Conservation (phyloP, 2,113 vertebrate genomes). For the Rousettus leschenaultii region DNA sequence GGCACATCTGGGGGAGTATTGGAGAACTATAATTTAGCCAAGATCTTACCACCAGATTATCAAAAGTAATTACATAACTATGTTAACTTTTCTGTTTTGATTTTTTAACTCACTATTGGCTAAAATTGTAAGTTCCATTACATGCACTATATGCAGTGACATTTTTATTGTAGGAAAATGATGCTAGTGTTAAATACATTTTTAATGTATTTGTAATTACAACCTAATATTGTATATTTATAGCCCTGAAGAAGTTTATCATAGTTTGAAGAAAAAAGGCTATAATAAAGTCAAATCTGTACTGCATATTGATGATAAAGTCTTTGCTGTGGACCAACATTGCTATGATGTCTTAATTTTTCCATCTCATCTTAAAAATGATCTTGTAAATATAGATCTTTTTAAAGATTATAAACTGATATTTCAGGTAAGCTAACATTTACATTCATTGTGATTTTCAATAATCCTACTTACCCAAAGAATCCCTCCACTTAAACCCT, state of each 20-base stretch:
- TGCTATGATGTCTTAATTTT: conserved; percentile 89
- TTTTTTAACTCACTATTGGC: conserved; percentile 3
- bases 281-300: conserved; percentile 85
- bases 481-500: neutral
- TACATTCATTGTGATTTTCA: conserved; percentile 26
- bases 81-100: conserved; percentile 21
- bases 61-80: neutral
- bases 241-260: conserved; percentile 87
- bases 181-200: conserved; percentile 7
- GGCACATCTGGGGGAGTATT: neutral
- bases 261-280: conserved; percentile 82
- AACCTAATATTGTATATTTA: conserved; percentile 62
- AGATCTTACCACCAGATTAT: conserved; percentile 16
- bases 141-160: neutral
- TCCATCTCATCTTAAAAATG: conserved; percentile 85
- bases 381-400: conserved; percentile 84
- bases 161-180: conserved; percentile 1
- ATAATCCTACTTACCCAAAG: neutral
- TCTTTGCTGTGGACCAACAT: conserved; percentile 88
- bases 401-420: conserved; percentile 86
- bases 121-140: conserved; percentile 36
- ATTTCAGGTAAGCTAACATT: conserved; percentile 87
- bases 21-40: neutral
- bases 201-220: conserved; percentile 33
- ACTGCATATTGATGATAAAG: conserved; percentile 78